Evolutionary conservation across 2,113 vertebrate species (phyloP), one percentile per base, ranked within the genome.

Genomic region (Corydoras sp.): DNA sequence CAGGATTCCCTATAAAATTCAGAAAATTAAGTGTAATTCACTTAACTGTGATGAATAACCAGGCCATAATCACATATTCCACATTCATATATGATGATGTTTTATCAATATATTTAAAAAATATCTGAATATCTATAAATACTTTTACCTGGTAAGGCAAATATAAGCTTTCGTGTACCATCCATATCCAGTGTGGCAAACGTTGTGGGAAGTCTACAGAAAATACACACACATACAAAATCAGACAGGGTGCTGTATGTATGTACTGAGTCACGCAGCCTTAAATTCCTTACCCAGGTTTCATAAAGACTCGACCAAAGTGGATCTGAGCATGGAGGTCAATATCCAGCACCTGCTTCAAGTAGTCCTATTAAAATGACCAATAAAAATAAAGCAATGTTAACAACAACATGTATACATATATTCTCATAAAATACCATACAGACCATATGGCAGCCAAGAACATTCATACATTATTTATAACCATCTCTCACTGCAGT

Each of bases 241-340:
- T 67, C 59, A 73, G 48, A 62, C 9, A 29, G 24, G 32, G 49
- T 67, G 49, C 30, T 73, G 72, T 43, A 43, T 43, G 35, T 5
- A 43, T 8, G 4, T 43, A 43, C 35, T 43, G 35, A 43, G 7
- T 43, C 35, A 8, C 35, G 4, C 35, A 43, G 35, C 35, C 7
- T 43, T 8, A 43, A 49, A 13, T 65, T 51, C 76, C 90, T 94
- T 90, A 99, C 97, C 97, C 97, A 89, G 97, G 97, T 90, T 98
- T 99, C 97, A 99, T 99, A 86, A 98, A 99, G 89, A 98, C 95
- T 80, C 95, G 92, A 81, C 96, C 96, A 89, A 99, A 99, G 85
- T 99, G 97, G 85, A 99, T 98, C 88, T 99, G 97, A 88, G 97
- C 97, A 2, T 99, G 97, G 81, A 99, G 97, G 86, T 99, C 96